These are phyloP conservation scores for Eupristina koningsbergeri DNA, from an alignment of 1,140 invertebrate genomes.

Conservation along the genomic window DNA sequence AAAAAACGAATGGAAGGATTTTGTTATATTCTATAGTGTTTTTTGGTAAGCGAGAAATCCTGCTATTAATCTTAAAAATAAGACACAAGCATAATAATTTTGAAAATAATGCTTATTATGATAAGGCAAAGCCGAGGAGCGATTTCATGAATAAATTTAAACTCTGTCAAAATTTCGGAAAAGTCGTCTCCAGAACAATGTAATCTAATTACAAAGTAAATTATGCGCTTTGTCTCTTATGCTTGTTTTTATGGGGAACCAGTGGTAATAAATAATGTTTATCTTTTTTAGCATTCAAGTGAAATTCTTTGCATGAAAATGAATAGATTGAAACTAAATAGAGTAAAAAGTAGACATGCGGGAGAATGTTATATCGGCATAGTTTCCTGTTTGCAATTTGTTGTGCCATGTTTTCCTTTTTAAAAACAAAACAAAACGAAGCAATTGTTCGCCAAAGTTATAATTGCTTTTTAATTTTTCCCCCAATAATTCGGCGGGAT, in stretches of 20 bases:
- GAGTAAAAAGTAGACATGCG: neutral
- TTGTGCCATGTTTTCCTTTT: neutral
- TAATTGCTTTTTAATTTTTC: constrained; percentile 43
- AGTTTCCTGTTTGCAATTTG: neutral
- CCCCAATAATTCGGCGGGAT: constrained; percentile 4
- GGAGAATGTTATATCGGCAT: neutral
- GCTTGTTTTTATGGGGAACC: neutral
- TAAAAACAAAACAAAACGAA: neutral
- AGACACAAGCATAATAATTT: neutral
- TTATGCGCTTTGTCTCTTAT: neutral
- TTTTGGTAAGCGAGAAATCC: too few species aligned
- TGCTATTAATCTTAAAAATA: neutral
- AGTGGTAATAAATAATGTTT: neutral
- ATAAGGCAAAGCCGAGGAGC: neutral
- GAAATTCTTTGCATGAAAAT: neutral
- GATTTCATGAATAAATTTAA: neutral
- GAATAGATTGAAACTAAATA: neutral
- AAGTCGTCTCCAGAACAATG: neutral
- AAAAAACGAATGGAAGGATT: neutral
- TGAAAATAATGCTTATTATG: neutral
- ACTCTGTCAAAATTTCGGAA: neutral
- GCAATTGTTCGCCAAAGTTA: constrained; percentile 19
- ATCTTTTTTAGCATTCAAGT: neutral
- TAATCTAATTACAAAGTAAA: constrained; percentile 1
- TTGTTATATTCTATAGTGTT: too few species aligned